Evolutionary conservation across 2,797 vertebrate species (phyloP), one percentile per base, ranked within the genome.

Genomic region (Poeciliopsis gracilis): DNA sequence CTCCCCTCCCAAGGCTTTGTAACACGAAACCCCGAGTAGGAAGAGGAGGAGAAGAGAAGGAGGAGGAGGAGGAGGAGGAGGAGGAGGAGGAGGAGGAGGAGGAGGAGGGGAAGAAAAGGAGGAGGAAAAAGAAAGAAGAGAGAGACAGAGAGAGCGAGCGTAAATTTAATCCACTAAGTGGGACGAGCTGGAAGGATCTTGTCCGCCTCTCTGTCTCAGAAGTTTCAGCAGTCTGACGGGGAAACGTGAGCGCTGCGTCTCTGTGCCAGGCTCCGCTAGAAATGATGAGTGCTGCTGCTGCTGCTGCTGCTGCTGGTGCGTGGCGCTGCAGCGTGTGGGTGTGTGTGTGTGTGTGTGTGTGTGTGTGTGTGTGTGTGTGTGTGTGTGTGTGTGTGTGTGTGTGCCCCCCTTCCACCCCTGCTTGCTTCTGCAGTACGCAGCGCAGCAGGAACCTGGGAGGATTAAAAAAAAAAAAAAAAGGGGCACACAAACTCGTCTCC

Each of bases 1-100:
- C 93, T 94, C 91, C 91, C 90, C 93, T 94, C 92, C 89, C 90
- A 78, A 71, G 90, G 91, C 92, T 94, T 90, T 95, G 95, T 94
- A 95, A 95, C 93, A 93, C 87, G 94, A 95, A 91, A 94, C 91
- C 92, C 77, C 82, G 73, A 81, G 84, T 81, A 87, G 91, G 89
- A 84, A 85, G 82, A 85, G 81, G 23, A 82, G 84, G 77, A 80
- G 75, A 45, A 80, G 75, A 45, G 47, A 15, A 72, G 13, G 81
- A 85, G 77, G 41, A 20, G 33, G 49, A n/a, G n/a, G n/a, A n/a
- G n/a, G n/a, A n/a, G n/a, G n/a, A 23, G 23, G 49, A 28, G 41
- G 0, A 33, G 77, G 67, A 45, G 81, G 23, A 82, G 81, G 23
- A 82, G 84, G 77, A 80, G 75, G 75, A 45, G 47, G 20, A 72